Base-by-base conservation (phyloP, 2,113 vertebrate genomes). In the Pangasianodon hypophthalmus region DNA sequence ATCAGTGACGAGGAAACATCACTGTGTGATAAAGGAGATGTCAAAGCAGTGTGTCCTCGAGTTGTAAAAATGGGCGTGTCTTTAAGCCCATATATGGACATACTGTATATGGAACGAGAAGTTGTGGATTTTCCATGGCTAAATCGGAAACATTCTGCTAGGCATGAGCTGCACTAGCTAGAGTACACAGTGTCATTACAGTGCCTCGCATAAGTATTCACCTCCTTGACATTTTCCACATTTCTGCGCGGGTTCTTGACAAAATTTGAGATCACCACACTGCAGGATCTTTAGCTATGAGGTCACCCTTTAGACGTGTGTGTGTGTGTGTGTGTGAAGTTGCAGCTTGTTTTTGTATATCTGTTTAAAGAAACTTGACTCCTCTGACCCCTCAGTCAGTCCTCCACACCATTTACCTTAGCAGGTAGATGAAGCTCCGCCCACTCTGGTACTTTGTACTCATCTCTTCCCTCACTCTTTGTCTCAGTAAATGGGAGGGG, bases 301-400 rank as follows among this genome's bases (percentile, higher is more conserved):
- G 41, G 88, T 90, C 91, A 90, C 21, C 71, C 62, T 62, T 32
- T 41, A 62, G 48, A 44, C 60, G 16, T 48, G 79, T 60, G 79
- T 50, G 80, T 81, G 79, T 50, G 80, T 81, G 67, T 58, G 54
- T 56, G 29, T 29, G 41, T 83, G 80, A 77, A 89, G 90, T 44
- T 81, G 3, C 50, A 82, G 77, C 50, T 82, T 48, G 83, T 80
- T 82, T 86, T 81, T 90, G 0, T 13, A 41, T 7, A 8, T 73
- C 46, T 90, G 67, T 90, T 86, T 86, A 52, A 77, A 73, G 91
- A 90, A 88, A 92, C 71, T 41, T 60, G 90, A 92, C 58, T 77
- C 88, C 84, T 75, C 32, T 56, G 32, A 67, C 48, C 13, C 11
- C 44, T 37, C 13, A 50, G 87, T 58, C 77, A 83, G 48, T 71